phyloP scores from a whole-genome alignment of 2,888 invertebrate genomes.

The Hipparchia sbordonii region DNA sequence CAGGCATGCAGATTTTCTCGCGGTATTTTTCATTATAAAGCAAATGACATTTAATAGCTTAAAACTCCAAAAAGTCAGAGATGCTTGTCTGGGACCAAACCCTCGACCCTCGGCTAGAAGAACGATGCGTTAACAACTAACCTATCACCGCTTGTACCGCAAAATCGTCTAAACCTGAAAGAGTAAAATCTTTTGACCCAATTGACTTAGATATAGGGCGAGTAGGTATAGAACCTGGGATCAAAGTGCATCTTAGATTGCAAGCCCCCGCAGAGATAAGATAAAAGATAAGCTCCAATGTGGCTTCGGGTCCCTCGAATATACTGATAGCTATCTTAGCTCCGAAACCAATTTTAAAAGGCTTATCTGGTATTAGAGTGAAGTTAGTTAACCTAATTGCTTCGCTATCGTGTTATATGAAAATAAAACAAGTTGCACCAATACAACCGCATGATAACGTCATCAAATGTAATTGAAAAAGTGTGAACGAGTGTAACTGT shows the following conservation, averaged over 20 bases:
- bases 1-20: no score
- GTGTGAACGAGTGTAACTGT: conserved; percentile 2
- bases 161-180: neutral
- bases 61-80: no score
- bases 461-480: conserved; percentile 10
- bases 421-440: neutral
- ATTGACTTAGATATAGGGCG: conserved; percentile 7
- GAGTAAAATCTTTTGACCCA: conserved; percentile 11
- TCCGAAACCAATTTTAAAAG: conserved; percentile 21
- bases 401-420: conserved; percentile 1
- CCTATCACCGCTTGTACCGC: neutral
- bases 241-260: conserved; percentile 16
- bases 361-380: conserved; percentile 17
- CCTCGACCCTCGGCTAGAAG: no score
- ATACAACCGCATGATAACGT: neutral
- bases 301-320: neutral
- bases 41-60: no score
- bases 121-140: no score
- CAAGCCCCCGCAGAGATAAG: conserved; percentile 5
- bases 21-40: no score
- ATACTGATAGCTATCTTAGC: conserved; percentile 16
- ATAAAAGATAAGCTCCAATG: conserved; percentile 18
- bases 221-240: conserved; percentile 8
- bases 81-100: no score
- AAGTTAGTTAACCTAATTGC: conserved; percentile 21